Evolutionary conservation across 2,113 vertebrate species (phyloP).

Genomic region (Bubo scandiacus): DNA sequence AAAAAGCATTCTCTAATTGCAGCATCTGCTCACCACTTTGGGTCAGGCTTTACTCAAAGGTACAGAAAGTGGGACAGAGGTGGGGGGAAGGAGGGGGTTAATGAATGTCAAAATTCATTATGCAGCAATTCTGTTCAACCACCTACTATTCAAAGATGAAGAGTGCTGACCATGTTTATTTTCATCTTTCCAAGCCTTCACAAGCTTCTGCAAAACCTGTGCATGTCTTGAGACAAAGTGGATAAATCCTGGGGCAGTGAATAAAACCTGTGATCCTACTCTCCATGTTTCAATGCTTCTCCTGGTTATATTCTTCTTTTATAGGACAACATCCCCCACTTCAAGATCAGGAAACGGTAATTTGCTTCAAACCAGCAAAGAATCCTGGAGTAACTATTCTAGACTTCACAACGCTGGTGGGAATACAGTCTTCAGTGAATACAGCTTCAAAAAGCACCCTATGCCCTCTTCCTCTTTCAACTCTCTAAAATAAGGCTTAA

Average conservation of each 20-base stretch:
- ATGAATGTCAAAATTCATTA: neutral
- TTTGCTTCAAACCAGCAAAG: neutral
- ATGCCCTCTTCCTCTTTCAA: constrained; percentile 36
- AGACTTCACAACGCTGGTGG: neutral
- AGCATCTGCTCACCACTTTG: neutral
- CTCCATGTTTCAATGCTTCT: neutral
- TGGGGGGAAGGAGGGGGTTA: neutral
- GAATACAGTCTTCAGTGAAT: neutral
- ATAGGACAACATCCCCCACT: neutral
- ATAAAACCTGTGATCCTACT: neutral
- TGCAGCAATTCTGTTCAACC: neutral
- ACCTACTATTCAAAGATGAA: neutral
- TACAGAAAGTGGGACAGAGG: neutral
- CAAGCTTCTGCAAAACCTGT: neutral
- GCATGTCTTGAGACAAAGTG: neutral
- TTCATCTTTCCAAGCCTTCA: neutral
- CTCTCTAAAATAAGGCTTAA: constrained; percentile 33
- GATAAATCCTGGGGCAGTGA: neutral
- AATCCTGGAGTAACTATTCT: neutral
- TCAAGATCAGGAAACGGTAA: neutral
- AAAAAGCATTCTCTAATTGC: neutral
- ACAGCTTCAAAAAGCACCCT: constrained; percentile 20
- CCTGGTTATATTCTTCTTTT: neutral
- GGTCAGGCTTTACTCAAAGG: neutral
- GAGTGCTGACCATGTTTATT: neutral